Base-by-base conservation (phyloP, 2,797 vertebrate genomes). In the Sphenopsis melanotis region DNA sequence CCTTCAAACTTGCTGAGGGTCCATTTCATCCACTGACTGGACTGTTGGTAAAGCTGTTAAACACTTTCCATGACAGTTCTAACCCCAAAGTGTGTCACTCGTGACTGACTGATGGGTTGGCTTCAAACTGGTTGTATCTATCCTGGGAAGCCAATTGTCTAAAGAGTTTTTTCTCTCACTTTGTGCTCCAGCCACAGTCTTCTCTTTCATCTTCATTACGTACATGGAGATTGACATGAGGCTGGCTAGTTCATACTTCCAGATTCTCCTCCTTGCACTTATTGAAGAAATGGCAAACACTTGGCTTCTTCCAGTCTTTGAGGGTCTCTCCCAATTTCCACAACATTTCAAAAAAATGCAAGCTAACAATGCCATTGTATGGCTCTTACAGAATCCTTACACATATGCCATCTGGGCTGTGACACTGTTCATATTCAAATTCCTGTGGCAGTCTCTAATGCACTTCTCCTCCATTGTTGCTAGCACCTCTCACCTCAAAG, bases 351-450 rank as follows among this genome's bases (percentile, higher is more conserved):
- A 63, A 79, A 79, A 71, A 66, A 18, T 12, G 46, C 18, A 80
- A 61, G 18, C 6, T 75, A 53, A 42, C 5, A 52, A 12, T 30
- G 17, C 2, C 3, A 17, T 39, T 0, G 0, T 49, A 19, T 29
- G 69, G 3, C 12, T 59, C 10, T 80, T 64, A 55, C 16, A 49
- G 19, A 12, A 56, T 56, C 19, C 17, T 36, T 69, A 70, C 71
- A 47, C 5, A 27, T 30, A n/a, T n/a, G 18, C 3, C 5, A 19
- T 55, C 20, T 77, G 36, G 41, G 9, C 44, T 83, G 19, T 59
- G 34, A 77, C 50, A 26, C 30, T 20, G 5, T 42, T 66, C 34
- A 27, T 55, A 24, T 63, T 59, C 12, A 59, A 72, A 85, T 80
- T 74, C 6, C 11, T 68, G 39, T 39, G 34, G 20, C 7, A 60